Evolutionary conservation across 2,797 vertebrate species (phyloP).

Genomic region (Enteromius afrohamiltoni): DNA sequence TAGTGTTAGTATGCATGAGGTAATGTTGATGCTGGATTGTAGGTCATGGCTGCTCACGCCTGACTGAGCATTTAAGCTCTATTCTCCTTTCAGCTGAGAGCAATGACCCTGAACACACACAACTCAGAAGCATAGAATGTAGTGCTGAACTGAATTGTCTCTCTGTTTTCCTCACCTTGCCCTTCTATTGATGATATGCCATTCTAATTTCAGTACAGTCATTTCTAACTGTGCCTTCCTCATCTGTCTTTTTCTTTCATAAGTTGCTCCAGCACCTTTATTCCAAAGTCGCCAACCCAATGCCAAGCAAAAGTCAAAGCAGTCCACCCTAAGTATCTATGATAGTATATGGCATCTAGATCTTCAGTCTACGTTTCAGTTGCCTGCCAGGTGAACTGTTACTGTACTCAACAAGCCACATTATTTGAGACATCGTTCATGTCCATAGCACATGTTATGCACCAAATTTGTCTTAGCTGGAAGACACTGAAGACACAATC

Average conservation of each 20-base stretch:
- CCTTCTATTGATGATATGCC: not conserved
- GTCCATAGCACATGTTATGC: not conserved
- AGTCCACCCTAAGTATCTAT: not conserved
- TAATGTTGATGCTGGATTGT: constrained; percentile 73
- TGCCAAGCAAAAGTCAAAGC: not conserved
- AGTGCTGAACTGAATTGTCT: not conserved
- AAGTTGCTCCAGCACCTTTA: not conserved
- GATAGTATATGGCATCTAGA: not conserved
- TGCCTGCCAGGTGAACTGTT: not conserved
- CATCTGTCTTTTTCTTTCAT: not conserved
- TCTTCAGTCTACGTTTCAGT: not conserved
- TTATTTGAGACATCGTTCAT: not conserved
- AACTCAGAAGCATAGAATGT: constrained; percentile 27
- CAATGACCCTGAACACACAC: constrained; percentile 76
- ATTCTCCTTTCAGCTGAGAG: constrained; percentile 70
- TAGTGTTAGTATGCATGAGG: constrained; percentile 60
- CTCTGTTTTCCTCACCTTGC: not conserved
- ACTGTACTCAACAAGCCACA: not conserved
- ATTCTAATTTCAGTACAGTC: not conserved
- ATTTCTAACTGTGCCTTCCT: not conserved
- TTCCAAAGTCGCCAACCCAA: not conserved
- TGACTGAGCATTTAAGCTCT: constrained; percentile 68
- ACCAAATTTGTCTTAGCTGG: not conserved
- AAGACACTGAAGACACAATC: not conserved
- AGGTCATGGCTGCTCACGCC: constrained; percentile 76